Conservation (phyloP, 2,888 invertebrate genomes). For the Amphipoea oculea region DNA sequence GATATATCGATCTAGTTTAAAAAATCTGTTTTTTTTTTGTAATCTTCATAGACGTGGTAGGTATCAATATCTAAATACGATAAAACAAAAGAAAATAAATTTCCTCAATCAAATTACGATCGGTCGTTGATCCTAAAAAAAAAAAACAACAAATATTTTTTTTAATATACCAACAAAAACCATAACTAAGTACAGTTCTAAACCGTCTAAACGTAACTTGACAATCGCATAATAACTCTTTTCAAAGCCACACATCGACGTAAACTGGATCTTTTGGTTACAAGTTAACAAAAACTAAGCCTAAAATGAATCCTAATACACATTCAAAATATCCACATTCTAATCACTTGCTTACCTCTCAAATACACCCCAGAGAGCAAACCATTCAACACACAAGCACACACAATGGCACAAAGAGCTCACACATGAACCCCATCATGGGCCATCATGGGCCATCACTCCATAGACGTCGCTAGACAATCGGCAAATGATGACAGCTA, state of each 20-base stretch:
- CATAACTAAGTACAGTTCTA: neutral
- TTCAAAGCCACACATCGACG: neutral
- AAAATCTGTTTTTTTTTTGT: too few relatives aligned
- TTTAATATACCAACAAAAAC: neutral
- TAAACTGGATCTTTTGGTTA: neutral
- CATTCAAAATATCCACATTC: constrained; percentile 13
- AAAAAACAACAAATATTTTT: too few relatives aligned
- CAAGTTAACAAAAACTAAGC: neutral
- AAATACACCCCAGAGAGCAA: constrained; percentile 39
- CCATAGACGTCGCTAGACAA: constrained; percentile 70
- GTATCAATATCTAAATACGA: too few relatives aligned
- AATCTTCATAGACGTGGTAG: too few relatives aligned
- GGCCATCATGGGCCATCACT: constrained; percentile 50
- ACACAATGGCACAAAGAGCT: constrained; percentile 44
- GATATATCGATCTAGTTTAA: too few relatives aligned
- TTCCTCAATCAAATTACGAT: too few relatives aligned
- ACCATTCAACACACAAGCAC: constrained; percentile 23
- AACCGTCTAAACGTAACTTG: neutral
- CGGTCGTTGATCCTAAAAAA: too few relatives aligned
- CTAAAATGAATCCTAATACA: neutral
- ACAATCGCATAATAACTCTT: neutral
- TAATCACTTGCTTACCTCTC: constrained; percentile 1
- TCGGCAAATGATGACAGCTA: constrained; percentile 84
- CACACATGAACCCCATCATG: constrained; percentile 33
- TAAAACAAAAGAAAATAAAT: too few relatives aligned